phyloP scores from a whole-genome alignment of 2,888 invertebrate genomes.

The Mantis religiosa region DNA sequence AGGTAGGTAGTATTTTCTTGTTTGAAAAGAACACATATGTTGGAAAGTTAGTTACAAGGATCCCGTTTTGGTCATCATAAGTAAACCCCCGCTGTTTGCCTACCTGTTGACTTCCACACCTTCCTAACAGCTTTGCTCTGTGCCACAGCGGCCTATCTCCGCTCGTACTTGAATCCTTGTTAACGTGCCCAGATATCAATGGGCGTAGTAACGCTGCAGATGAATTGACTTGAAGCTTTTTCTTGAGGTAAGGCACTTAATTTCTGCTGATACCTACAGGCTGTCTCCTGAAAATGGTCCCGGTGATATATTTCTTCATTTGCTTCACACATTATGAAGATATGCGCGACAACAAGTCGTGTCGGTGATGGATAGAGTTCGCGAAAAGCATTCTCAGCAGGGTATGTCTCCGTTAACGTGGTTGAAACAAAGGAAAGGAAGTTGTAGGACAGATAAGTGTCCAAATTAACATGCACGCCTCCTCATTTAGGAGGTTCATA shows the following conservation, averaged over 20 bases:
- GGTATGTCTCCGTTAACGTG: neutral
- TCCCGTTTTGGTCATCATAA: neutral
- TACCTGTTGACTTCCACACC: constrained; percentile 16
- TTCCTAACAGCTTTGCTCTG: neutral
- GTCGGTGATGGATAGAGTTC: neutral
- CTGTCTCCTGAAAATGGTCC: neutral
- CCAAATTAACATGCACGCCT: neutral
- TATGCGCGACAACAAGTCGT: neutral
- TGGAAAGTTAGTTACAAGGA: neutral
- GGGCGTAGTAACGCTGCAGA: neutral
- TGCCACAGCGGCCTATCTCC: neutral
- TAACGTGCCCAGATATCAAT: no score
- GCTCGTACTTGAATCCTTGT: neutral
- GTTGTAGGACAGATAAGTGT: neutral
- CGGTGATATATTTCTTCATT: neutral
- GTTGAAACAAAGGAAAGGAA: neutral
- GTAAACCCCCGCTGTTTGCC: constrained; percentile 7
- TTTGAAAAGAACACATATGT: neutral
- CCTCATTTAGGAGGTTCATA: neutral
- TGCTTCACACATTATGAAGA: neutral
- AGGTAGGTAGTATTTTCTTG: constrained; percentile 1
- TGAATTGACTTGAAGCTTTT: constrained; percentile 2
- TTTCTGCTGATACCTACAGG: neutral
- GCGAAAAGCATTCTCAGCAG: neutral
- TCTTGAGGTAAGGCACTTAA: neutral